These are phyloP conservation scores for Chauna torquata DNA, from an alignment of 2,113 vertebrate genomes.

Conservation along the genomic window DNA sequence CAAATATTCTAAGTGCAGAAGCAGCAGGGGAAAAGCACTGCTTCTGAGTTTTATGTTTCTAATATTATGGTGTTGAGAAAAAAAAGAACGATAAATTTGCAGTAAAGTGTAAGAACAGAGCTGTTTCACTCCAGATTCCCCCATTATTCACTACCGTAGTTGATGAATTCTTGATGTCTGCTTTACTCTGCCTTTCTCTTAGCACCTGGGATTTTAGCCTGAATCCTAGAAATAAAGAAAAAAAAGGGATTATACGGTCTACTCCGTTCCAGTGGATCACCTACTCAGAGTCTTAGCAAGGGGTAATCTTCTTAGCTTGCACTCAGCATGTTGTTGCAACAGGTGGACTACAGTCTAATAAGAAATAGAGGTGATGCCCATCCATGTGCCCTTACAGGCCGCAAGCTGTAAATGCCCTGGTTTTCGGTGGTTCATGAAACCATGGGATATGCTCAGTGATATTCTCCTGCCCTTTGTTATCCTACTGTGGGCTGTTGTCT, in stretches of 20 bases:
- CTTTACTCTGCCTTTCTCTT: conserved; percentile 95
- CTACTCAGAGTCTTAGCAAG: background rate
- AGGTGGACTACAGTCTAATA: background rate
- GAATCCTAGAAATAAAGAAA: conserved; percentile 82
- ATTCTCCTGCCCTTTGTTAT: background rate
- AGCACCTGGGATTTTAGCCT: conserved; percentile 97
- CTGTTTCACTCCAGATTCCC: conserved; percentile 75
- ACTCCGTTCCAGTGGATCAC: background rate
- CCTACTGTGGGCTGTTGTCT: background rate
- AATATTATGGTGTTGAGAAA: conserved; percentile 81
- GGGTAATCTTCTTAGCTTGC: background rate
- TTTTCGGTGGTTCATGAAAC: background rate
- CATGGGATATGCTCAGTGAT: background rate
- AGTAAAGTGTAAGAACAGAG: conserved; percentile 78
- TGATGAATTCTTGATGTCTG: conserved; percentile 22
- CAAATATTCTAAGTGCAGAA: conserved; percentile 83
- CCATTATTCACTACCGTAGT: conserved; percentile 54
- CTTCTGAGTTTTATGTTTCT: conserved; percentile 76
- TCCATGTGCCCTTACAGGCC: background rate
- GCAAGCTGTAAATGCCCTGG: background rate
- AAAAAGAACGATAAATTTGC: conserved; percentile 80
- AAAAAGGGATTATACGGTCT: background rate
- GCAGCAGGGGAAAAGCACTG: conserved; percentile 78
- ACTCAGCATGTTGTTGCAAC: background rate
- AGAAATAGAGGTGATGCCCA: background rate